A percentile compares a stretch with the other conserved stretches of the same genome.
These are phyloP conservation scores for Brotula barbata DNA, from an alignment of 2,797 vertebrate genomes.

Conservation along the genomic window DNA sequence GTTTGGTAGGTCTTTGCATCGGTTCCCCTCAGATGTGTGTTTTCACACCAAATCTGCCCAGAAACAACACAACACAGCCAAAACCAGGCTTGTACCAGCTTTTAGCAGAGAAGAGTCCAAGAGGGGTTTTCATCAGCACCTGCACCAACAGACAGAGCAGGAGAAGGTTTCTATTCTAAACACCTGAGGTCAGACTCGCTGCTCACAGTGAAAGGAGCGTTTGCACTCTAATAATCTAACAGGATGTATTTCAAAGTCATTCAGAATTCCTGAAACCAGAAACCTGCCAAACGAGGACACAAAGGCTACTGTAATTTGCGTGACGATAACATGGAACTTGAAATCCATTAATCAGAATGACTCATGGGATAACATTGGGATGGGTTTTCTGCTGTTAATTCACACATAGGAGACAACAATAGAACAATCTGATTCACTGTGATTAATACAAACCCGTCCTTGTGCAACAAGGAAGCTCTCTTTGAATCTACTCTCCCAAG, in stretches of 20 bases:
- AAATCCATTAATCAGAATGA: too few species aligned
- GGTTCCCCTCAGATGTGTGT: not conserved
- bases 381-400: too few species aligned
- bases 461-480: too few species aligned
- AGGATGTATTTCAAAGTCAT: not conserved
- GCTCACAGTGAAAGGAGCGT: not conserved
- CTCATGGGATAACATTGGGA: too few species aligned
- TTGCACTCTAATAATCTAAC: not conserved
- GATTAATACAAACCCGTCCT: not conserved
- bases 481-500: too few species aligned
- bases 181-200: not conserved
- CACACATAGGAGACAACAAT: not conserved
- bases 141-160: not conserved
- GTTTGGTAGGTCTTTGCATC: conserved; percentile 9
- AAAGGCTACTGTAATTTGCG: not conserved
- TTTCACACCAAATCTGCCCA: not conserved
- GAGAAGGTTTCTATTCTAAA: not conserved
- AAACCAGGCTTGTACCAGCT: not conserved
- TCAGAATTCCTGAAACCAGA: not conserved
- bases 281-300: conserved; percentile 5
- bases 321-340: not conserved
- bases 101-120: not conserved
- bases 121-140: conserved; percentile 1
- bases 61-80: conserved; percentile 1
- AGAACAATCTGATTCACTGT: conserved; percentile 8